Evolutionary conservation across 2,113 vertebrate species (phyloP).

Genomic region (Corydoras sp.): DNA sequence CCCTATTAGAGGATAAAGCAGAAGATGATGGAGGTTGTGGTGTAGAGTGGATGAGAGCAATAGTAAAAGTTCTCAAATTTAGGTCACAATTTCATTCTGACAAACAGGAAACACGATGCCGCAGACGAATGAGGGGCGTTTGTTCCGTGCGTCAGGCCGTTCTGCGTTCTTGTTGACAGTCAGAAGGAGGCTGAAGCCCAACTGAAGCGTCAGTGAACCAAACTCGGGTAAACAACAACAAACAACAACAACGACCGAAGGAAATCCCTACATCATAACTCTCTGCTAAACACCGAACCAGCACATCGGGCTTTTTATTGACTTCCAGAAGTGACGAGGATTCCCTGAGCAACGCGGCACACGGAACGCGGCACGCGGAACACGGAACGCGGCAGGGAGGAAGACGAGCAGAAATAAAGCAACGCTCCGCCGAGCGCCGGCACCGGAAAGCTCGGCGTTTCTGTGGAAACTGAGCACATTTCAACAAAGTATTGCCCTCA

Average conservation of each 20-base stretch:
- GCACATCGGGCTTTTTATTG: constrained; percentile 24
- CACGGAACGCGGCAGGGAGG: background rate
- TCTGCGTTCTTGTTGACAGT: constrained; percentile 16
- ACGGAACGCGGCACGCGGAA: too few relatives aligned
- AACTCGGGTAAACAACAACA: too few relatives aligned
- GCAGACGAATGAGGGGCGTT: too few relatives aligned
- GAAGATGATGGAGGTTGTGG: too few relatives aligned
- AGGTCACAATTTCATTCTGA: too few relatives aligned
- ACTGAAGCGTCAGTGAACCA: too few relatives aligned
- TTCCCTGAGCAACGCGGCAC: constrained; percentile 18
- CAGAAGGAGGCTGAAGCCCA: constrained; percentile 28
- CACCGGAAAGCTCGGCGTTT: constrained; percentile 25
- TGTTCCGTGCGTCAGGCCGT: constrained; percentile 23
- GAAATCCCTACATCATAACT: constrained; percentile 1
- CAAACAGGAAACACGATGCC: constrained; percentile 30
- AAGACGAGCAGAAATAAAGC: constrained; percentile 8
- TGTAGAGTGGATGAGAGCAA: too few relatives aligned
- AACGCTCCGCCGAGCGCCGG: constrained; percentile 12
- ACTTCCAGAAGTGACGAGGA: background rate
- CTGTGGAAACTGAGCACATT: constrained; percentile 37
- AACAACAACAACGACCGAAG: too few relatives aligned
- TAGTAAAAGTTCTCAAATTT: too few relatives aligned
- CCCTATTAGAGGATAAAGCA: too few relatives aligned
- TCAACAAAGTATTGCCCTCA: constrained; percentile 20
- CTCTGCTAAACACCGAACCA: background rate